A percentile compares a stretch with the other conserved stretches of the same genome.
These are phyloP conservation scores for Montipora foliosa DNA, from an alignment of 64 coral and sea anemone genomes.

Conservation along the genomic window DNA sequence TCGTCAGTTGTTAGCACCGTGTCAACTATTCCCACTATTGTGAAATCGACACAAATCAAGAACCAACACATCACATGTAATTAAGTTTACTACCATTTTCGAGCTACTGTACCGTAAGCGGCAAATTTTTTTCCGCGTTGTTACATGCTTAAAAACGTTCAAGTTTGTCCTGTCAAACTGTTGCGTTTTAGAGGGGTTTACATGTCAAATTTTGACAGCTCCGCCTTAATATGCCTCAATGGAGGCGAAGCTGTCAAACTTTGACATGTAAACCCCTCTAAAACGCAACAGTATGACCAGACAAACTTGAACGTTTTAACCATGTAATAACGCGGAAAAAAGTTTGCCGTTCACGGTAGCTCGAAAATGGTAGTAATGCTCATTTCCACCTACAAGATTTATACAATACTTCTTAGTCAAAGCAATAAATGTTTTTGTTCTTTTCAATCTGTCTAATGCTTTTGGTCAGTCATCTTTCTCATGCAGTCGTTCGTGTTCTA, in stretches of 20 bases:
- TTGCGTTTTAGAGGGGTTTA: not conserved
- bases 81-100: slow-evolving; percentile 25
- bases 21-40: slow-evolving; percentile 3
- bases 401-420: slow-evolving; percentile 14
- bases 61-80: slow-evolving; percentile 27
- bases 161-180: slow-evolving; percentile 15
- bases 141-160: slow-evolving; percentile 7
- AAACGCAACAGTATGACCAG: slow-evolving; percentile 2
- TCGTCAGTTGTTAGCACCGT: slow-evolving; percentile 8
- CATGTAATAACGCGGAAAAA: slow-evolving; percentile 4
- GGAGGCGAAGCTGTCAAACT: not conserved
- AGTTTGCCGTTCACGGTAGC: slow-evolving; percentile 17
- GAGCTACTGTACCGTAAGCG: not conserved
- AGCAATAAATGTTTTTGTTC: slow-evolving; percentile 18
- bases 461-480: slow-evolving; percentile 26
- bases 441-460: not conserved
- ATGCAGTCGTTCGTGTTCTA: not conserved
- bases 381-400: slow-evolving; percentile 8
- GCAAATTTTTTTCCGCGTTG: slow-evolving; percentile 3
- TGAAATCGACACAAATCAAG: slow-evolving; percentile 13
- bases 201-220: slow-evolving; percentile 15
- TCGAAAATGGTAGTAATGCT: slow-evolving; percentile 29
- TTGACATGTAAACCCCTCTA: slow-evolving; percentile 22
- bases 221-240: not conserved
- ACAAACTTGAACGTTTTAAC: slow-evolving; percentile 21